Conservation (phyloP, 1,140 invertebrate species). For the Trachymyrmex cornetzi region DNA sequence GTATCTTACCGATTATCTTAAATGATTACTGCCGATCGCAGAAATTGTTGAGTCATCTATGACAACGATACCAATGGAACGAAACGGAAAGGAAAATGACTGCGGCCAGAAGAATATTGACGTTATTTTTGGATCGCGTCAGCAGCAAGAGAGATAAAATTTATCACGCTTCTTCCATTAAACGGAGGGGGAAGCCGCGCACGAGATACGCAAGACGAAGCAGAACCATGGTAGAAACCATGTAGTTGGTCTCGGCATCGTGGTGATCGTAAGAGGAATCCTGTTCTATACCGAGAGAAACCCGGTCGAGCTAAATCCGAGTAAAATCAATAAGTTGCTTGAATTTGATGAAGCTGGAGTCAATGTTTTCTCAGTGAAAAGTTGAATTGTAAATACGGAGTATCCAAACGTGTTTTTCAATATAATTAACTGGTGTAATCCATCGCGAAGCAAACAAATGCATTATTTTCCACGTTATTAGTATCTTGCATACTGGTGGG, state of each 20-base stretch:
- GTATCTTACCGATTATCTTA: slow-evolving; percentile 35
- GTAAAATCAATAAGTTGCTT: background rate
- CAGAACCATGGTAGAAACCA: slow-evolving; percentile 10
- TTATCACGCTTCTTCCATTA: slow-evolving; percentile 66
- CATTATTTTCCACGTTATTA: background rate
- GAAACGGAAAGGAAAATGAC: slow-evolving; percentile 10
- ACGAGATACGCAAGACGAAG: slow-evolving; percentile 32
- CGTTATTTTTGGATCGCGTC: slow-evolving; percentile 74
- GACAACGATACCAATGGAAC: background rate
- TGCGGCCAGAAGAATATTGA: slow-evolving; percentile 6
- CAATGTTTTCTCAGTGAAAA: background rate
- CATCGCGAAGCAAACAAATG: background rate
- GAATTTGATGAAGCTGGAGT: background rate
- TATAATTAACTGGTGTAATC: background rate
- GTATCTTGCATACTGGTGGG: background rate
- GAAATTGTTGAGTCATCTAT: slow-evolving; percentile 9
- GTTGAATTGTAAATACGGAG: background rate
- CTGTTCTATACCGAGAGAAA: slow-evolving; percentile 16
- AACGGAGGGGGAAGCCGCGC: background rate
- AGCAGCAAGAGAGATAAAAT: slow-evolving; percentile 65
- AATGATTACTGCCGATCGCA: background rate
- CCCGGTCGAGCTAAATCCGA: background rate
- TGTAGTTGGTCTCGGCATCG: background rate
- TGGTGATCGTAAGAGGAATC: background rate
- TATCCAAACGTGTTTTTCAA: slow-evolving; percentile 1